Evolutionary conservation across 2,113 vertebrate genomes (phyloP), one percentile per base, ranked within the genome.

Genomic region (Saccopteryx leptura): DNA sequence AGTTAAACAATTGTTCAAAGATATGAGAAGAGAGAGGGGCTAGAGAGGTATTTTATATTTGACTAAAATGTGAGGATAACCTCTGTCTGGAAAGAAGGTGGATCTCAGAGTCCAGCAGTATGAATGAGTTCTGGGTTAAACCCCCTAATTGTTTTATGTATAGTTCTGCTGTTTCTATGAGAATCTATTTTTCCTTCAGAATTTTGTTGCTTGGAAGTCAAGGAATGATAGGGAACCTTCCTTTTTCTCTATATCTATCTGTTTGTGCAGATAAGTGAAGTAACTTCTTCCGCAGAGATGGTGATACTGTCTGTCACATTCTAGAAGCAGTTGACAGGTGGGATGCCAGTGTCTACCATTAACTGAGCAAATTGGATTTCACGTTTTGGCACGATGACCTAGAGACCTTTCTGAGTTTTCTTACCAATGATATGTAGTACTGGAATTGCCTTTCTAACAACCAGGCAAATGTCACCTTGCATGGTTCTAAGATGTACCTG

Each of bases 381-480:
- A 31, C 82, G 18, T 95, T 94, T 96, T 5, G n/a, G 31, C 84
- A 80, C 5, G 26, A 85, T 91, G 74, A 24, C 69, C 92, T 93
- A 78, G 83, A 17, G 39, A 85, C 4, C 2, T 56, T 66, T 31
- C 26, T 50, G 61, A 15, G 56, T 81, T 46, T 90, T 81, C 19
- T 78, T 90, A n/a, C 28, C 52, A 58, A 21, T 14, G 0, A 46
- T 54, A 0, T 95, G 1, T 66, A 85, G 26, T 60, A 95, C 4
- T 80, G 80, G 83, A 89, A 76, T 88, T 88, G 90, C 9, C 31
- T 76, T 71, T 71, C 80, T 95, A 92, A 50, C 28, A 71, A 46
- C 31, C 65, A 78, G 50, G 14, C 33, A 93, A 98, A 60, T 0
- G 0, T 31, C 89, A 48, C 28, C 86, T 90, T 9, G 54, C 26